Base-by-base conservation (phyloP, 2,888 invertebrate species). In the Hypselothyrea guttata region DNA sequence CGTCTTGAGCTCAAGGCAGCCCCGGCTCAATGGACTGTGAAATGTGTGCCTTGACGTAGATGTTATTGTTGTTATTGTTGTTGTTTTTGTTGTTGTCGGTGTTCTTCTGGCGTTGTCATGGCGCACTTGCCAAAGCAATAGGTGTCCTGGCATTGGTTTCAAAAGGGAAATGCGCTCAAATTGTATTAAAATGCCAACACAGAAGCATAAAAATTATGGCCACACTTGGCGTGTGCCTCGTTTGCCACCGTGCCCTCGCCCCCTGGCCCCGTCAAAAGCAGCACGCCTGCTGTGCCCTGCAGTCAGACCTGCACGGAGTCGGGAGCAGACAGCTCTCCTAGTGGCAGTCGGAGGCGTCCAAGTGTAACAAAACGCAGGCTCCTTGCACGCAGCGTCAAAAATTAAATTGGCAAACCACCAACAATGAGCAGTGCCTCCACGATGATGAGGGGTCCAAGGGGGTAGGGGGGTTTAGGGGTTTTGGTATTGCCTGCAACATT, bases 371-470 rank as follows among this genome's bases (percentile, higher is more conserved):
- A 82, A 65, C 74, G 76, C 60, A 64, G 76, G 71, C 75, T 65
- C 64, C 79, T 71, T 53, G 63, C 87, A 86, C 73, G 86, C 87
- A 85, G 87, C 71, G 72, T 76, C 71, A 74, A 78, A 83, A 86
- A 88, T 88, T 86, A 86, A 88, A 86, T 88, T 88, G 88, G 88
- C 88, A 88, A 70, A 56, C 57, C 71, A 79, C 88, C 88, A 88
- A 88, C 71, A 71, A 64, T 18, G 46, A 49, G 45, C 48, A 16
- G 40, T 28, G n/a, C n/a, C n/a, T n/a, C 11, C 11, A 44, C 33
- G 33, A 48, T 56, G 49, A 12, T 7, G 1, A 22, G n/a, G 0
- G 15, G n/a, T 8, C 7, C 13, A 12, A 9, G 11, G n/a, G 9
- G n/a, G 4, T 15, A 7, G 28, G n/a, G 3, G 5, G 34, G 11